Evolutionary conservation across 1,140 invertebrate species (phyloP).

Genomic region (Drosophila chauvacae): DNA sequence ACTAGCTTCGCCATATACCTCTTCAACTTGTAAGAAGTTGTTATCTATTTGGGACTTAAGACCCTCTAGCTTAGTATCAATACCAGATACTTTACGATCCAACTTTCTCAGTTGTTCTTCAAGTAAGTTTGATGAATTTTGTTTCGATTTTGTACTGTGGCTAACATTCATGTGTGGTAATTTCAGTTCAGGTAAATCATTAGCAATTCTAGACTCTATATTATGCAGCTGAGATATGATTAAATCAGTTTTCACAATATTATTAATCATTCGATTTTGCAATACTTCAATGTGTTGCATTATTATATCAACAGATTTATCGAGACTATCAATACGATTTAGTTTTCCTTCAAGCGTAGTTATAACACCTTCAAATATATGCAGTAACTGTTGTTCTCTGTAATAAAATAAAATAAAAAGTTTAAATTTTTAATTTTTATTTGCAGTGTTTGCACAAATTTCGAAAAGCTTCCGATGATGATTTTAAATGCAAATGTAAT

Average conservation of each 20-base stretch:
- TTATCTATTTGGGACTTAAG: slow-evolving; percentile 93
- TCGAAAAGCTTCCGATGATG: too few relatives aligned
- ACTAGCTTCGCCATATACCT: slow-evolving; percentile 93
- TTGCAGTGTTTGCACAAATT: too few relatives aligned
- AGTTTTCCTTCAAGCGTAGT: slow-evolving; percentile 94
- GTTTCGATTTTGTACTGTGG: slow-evolving; percentile 24
- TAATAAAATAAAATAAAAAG: slow-evolving; percentile 73
- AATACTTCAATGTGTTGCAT: slow-evolving; percentile 92
- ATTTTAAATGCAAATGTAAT: too few relatives aligned
- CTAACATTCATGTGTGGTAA: slow-evolving; percentile 4
- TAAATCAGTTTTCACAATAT: slow-evolving; percentile 92
- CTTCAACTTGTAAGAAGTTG: slow-evolving; percentile 91
- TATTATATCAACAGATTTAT: slow-evolving; percentile 93
- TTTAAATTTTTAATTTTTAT: too few relatives aligned
- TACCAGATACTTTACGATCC: slow-evolving; percentile 92
- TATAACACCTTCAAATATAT: slow-evolving; percentile 94
- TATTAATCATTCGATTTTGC: slow-evolving; percentile 91
- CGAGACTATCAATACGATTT: slow-evolving; percentile 93
- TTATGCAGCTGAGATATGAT: slow-evolving; percentile 90
- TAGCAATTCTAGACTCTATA: slow-evolving; percentile 90
- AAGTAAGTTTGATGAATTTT: slow-evolving; percentile 44
- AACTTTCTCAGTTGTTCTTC: slow-evolving; percentile 88
- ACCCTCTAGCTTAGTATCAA: slow-evolving; percentile 91
- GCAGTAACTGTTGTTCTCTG: slow-evolving; percentile 95
- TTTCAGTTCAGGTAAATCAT: slow-evolving; percentile 70